A percentile compares a stretch with the other conserved stretches of the same genome.
phyloP scores from a whole-genome alignment of 2,113 vertebrate species.

The Cisticola juncidis region DNA sequence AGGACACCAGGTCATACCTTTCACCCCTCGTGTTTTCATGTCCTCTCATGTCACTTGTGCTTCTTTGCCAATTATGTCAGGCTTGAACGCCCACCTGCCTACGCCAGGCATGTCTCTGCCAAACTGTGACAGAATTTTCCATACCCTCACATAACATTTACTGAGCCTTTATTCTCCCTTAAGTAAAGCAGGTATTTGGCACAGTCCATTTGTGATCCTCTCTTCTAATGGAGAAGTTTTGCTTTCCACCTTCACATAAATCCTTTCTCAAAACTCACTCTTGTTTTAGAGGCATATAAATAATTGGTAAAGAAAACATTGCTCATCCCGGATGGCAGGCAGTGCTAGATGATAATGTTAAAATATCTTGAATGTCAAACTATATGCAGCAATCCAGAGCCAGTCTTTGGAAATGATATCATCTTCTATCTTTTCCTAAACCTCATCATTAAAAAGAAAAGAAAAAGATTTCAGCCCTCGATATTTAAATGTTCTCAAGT shows the following conservation, averaged over 20 bases:
- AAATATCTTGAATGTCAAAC: constrained; percentile 44
- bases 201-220: neutral
- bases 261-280: neutral
- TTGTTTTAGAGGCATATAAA: neutral
- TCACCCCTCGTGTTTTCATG: neutral
- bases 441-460: constrained; percentile 23
- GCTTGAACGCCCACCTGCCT: neutral
- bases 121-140: neutral
- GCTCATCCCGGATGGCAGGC: neutral
- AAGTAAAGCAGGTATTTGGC: neutral
- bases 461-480: neutral
- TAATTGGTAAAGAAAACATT: constrained; percentile 32
- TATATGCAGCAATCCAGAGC: neutral
- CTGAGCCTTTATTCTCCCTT: neutral
- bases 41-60: neutral
- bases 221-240: neutral
- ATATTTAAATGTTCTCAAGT: constrained; percentile 34
- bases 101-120: neutral
- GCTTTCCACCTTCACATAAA: neutral
- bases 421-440: constrained; percentile 21
- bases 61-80: neutral
- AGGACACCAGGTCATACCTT: neutral
- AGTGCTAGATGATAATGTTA: constrained; percentile 13
- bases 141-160: neutral
- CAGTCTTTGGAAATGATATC: neutral